A percentile compares a stretch with the other conserved stretches of the same genome.
These are phyloP conservation scores for Apaloderma vittatum DNA, from an alignment of 2,113 vertebrate genomes.

Conservation along the genomic window DNA sequence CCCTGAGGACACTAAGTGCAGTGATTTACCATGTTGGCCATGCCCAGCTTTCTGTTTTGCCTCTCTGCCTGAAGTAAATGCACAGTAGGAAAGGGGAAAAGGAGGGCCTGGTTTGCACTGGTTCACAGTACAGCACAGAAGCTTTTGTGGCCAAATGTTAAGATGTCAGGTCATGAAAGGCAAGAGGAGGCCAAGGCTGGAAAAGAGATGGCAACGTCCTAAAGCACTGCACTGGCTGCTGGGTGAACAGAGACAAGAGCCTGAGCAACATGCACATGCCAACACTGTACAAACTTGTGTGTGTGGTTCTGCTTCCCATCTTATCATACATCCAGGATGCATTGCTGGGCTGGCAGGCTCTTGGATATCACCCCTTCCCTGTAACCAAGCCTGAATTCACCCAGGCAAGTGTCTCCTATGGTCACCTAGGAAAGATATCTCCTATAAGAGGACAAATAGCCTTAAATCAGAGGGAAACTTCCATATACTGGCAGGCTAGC, in stretches of 20 bases:
- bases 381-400: background rate
- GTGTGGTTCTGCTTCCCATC: background rate
- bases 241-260: background rate
- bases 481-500: accelerated
- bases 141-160: background rate
- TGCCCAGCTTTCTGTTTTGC: background rate
- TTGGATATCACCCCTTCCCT: background rate
- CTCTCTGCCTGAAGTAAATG: background rate
- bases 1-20: background rate
- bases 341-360: background rate
- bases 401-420: background rate
- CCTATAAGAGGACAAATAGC: background rate
- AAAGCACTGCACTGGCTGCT: background rate
- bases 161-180: background rate
- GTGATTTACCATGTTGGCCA: background rate
- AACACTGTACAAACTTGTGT: accelerated
- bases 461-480: background rate
- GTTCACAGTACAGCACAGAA: background rate
- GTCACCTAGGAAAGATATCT: background rate
- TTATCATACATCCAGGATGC: accelerated
- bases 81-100: background rate
- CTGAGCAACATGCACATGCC: background rate
- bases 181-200: background rate
- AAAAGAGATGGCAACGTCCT: background rate
- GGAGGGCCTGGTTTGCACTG: background rate